Base-by-base conservation (phyloP, 1,140 invertebrate genomes). In the Phocides pigmalion region DNA sequence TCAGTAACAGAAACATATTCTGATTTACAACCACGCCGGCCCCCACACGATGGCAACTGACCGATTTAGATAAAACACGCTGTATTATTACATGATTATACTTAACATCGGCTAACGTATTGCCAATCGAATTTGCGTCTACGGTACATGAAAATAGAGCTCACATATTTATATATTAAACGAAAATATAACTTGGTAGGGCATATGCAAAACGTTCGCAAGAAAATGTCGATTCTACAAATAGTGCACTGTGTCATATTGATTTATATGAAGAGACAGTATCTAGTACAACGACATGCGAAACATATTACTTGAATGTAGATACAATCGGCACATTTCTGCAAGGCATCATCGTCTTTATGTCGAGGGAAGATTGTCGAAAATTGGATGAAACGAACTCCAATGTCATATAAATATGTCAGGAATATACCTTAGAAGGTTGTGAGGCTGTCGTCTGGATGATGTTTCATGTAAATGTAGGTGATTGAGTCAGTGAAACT, bases 61-160 rank as follows among this genome's bases (percentile, higher is more conserved):
- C 84, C 82, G 82, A 87, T 84, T 82, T 81, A 87, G 82, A 87
- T 81, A 84, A 84, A 82, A 81, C 73, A 74, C 62, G 69, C 64
- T 65, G 56, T 72, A 64, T 70, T 51, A 63, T 59, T 68, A 68
- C 66, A 72, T 62, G 53, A 51, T 72, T 56, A 66, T 44, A 41
- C 22, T 53, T 59, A 0, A 32, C 28, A 50, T 56, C 39, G 9
- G 47, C 12, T 20, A 70, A n/a, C 9, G n/a, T 12, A 15, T 12
- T 49, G 28, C 37, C n/a, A 51, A 1, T 28, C 22, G 1, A 70
- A 32, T 54, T 44, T 67, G 22, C 50, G 11, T 37, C 19, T 68
- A 74, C 70, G 9, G 0, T 1, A 0, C 19, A 2, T 6, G 8
- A 5, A 4, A 19, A 68, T 68, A 71, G 59, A 54, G 25, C 11